phyloP scores from a whole-genome alignment of 2,888 invertebrate genomes.

The Linhomoeus sp. region DNA sequence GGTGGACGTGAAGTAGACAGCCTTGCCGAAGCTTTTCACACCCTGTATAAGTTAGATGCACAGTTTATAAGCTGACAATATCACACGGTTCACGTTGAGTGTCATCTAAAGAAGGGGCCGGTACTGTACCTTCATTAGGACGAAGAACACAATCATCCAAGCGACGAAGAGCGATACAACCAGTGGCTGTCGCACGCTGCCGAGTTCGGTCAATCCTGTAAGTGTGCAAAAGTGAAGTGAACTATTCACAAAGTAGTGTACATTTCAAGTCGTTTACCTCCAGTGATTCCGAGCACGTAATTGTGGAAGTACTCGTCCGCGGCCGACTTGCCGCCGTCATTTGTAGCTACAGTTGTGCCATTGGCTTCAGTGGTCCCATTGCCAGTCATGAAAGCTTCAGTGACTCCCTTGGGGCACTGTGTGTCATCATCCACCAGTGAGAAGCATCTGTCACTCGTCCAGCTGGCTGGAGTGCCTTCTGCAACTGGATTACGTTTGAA shows the following conservation, averaged over 20 bases:
- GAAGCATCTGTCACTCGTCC: too few relatives aligned
- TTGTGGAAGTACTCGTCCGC: conserved; percentile 9
- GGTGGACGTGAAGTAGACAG: conserved; percentile 8
- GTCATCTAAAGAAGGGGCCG: too few relatives aligned
- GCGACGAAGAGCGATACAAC: conserved; percentile 3
- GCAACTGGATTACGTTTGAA: too few relatives aligned
- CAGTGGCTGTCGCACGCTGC: conserved; percentile 5
- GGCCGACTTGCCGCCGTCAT: neutral
- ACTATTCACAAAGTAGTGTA: too few relatives aligned
- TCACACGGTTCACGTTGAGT: too few relatives aligned
- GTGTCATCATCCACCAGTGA: too few relatives aligned
- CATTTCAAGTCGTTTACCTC: neutral
- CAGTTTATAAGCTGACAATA: too few relatives aligned
- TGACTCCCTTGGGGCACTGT: too few relatives aligned
- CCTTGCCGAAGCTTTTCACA: conserved; percentile 7
- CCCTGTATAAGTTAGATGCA: conserved; percentile 3
- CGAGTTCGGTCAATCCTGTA: too few relatives aligned
- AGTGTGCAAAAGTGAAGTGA: neutral
- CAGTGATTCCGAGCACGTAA: conserved; percentile 3
- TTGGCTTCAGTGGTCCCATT: too few relatives aligned
- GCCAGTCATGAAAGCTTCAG: too few relatives aligned
- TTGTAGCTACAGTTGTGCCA: neutral
- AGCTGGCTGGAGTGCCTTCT: too few relatives aligned
- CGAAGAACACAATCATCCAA: conserved; percentile 8
- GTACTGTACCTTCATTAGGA: conserved; percentile 3